Evolutionary conservation across 2,888 invertebrate genomes (phyloP), one percentile per base, ranked within the genome.

Genomic region (Andrena fulva): DNA sequence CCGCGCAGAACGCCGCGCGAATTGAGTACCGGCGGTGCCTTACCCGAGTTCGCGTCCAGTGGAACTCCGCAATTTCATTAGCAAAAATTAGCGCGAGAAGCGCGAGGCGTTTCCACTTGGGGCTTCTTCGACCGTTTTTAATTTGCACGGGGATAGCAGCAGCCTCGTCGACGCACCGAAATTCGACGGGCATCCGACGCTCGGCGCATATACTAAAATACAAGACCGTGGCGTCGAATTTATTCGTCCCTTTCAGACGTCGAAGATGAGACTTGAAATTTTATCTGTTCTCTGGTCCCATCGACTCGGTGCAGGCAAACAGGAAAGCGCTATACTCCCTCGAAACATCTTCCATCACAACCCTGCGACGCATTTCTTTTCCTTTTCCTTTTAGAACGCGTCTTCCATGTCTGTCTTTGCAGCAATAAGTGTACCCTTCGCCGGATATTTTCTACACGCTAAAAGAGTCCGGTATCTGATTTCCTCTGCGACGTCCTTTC

Each of bases 31-130:
- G 50, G 24, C n/a, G 31, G 35, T 42, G 27, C 54, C 48, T 48
- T 56, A 68, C 63, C 24, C 24, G 29, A 24, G 66, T 56, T 33
- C 48, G 31, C 29, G 54, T 59, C 33, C 33, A 8, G 27, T 3
- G 54, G 56, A 29, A 35, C 35, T 63, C 12, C 29, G 16, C 60
- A 77, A 71, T 76, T 76, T 54, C 50, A 67, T 80, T 80, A 80
- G 62, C 54, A 67, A 71, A 71, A 52, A 71, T 80, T 66, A 62
- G 33, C 77, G 31, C 31, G 16, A 20, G 27, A 42, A 20, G 64
- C 8, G 35, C 59, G 20, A 59, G 10, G 24, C n/a, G 59, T 59
- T 50, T 63, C 20, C 48, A 12, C 20, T 3, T 8, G 48, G 60
- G 6, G 16, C 7, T 71, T 62, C 59, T 50, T n/a, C 50, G 29